Percentiles rank a stretch among this genome's conserved stretches.
Evolutionary conservation across 2,113 vertebrate genomes (phyloP).

Genomic region (Lepisosteus oculatus): DNA sequence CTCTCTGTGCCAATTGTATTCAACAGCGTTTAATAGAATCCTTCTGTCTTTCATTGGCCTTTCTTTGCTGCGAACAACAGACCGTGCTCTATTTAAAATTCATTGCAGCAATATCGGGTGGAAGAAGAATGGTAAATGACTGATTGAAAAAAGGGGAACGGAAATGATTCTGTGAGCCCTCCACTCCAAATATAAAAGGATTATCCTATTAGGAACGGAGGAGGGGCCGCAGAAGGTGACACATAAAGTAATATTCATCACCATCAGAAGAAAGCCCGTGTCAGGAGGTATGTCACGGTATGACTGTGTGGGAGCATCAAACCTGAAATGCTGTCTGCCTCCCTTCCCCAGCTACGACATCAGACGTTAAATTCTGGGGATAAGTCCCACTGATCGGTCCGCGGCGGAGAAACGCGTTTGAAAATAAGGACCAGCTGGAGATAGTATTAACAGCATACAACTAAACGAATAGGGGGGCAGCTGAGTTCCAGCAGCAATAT

Average conservation of each 20-base stretch:
- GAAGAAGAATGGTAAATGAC: constrained; percentile 12
- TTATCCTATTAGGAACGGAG: constrained; percentile 24
- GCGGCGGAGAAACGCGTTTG: too few relatives aligned
- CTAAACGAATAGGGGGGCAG: too few relatives aligned
- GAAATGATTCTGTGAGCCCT: constrained; percentile 4
- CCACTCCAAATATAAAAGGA: constrained; percentile 7
- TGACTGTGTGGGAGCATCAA: constrained; percentile 17
- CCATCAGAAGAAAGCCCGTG: constrained; percentile 25
- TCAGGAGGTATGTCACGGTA: constrained; percentile 35
- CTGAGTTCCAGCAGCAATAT: too few relatives aligned
- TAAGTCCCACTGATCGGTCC: too few relatives aligned
- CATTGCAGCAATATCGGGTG: constrained; percentile 14
- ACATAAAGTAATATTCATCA: constrained; percentile 18
- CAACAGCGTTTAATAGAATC: background rate
- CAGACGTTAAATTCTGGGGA: too few relatives aligned
- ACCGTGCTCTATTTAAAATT: constrained; percentile 24
- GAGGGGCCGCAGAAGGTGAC: constrained; percentile 17
- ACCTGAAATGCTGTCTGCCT: constrained; percentile 11
- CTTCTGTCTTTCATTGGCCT: background rate
- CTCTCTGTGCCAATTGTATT: constrained; percentile 4
- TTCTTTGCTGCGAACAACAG: constrained; percentile 26
- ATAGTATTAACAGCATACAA: too few relatives aligned
- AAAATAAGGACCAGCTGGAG: too few relatives aligned
- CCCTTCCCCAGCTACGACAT: too few relatives aligned
- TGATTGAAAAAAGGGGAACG: constrained; percentile 12